Evolutionary conservation across 2,113 vertebrate genomes (phyloP).

Genomic region (Balaenoptera acutorostrata): DNA sequence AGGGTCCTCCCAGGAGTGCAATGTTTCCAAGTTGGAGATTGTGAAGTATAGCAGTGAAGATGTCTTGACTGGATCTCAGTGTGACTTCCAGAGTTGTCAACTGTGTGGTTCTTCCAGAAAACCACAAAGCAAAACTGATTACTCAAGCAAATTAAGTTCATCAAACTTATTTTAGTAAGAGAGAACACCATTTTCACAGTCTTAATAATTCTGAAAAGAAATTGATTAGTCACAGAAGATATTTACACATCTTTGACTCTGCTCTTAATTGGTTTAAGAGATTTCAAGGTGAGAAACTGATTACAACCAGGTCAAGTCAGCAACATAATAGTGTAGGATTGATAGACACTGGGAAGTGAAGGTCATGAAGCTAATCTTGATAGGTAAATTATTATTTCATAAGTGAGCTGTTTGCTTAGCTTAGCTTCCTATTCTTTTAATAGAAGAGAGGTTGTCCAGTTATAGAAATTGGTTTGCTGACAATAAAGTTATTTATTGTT

Average conservation of each 20-base stretch:
- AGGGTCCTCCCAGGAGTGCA: neutral
- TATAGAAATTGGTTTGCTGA: neutral
- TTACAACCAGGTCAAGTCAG: neutral
- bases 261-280: neutral
- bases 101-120: neutral
- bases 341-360: neutral
- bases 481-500: neutral
- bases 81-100: neutral
- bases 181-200: neutral
- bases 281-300: neutral
- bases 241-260: neutral
- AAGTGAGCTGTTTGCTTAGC: neutral
- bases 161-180: neutral
- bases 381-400: neutral
- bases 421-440: neutral
- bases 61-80: neutral
- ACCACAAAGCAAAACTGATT: neutral
- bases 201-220: neutral
- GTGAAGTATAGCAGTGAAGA: neutral
- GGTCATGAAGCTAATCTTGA: neutral
- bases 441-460: neutral
- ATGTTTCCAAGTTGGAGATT: neutral
- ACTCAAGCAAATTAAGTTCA: neutral
- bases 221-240: neutral
- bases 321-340: neutral